phyloP scores from a whole-genome alignment of 2,888 invertebrate genomes.

The Drosophila eohydei region DNA sequence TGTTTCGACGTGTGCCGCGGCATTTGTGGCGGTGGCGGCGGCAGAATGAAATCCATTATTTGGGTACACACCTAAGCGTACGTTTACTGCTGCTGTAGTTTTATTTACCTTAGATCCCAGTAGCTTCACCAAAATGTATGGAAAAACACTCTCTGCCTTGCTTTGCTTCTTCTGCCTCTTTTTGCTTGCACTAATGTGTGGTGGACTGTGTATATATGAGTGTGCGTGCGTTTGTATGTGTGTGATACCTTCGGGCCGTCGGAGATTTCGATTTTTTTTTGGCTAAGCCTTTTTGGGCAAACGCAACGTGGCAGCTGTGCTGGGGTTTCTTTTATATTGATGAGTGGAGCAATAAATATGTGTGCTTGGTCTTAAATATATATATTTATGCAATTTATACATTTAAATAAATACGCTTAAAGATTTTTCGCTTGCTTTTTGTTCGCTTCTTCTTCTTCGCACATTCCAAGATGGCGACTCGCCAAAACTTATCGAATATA shows the following conservation, averaged over 20 bases:
- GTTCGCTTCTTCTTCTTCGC: conserved; percentile 69
- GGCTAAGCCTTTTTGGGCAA: conserved; percentile 46
- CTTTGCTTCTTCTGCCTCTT: conserved; percentile 48
- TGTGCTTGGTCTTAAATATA: conserved; percentile 53
- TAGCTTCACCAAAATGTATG: conserved; percentile 34
- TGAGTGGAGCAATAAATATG: conserved; percentile 44
- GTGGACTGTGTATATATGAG: conserved; percentile 26
- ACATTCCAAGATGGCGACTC: conserved; percentile 62
- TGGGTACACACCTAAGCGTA: conserved; percentile 1
- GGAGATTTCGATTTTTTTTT: conserved; percentile 68
- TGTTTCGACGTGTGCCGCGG: conserved; percentile 28
- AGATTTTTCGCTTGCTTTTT: conserved; percentile 78
- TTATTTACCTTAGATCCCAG: conserved; percentile 65
- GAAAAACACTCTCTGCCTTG: conserved; percentile 51
- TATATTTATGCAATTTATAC: conserved; percentile 66
- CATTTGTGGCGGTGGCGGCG: conserved; percentile 16
- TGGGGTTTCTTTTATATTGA: conserved; percentile 48
- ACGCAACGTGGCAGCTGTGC: conserved; percentile 57
- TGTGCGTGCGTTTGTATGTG: conserved; percentile 29
- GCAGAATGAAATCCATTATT: conserved; percentile 19
- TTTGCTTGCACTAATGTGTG: conserved; percentile 49
- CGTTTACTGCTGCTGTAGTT: conserved; percentile 15
- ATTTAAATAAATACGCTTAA: conserved; percentile 75
- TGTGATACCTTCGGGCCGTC: conserved; percentile 61
- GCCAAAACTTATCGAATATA: conserved; percentile 51